Evolutionary conservation across 2,888 invertebrate genomes (phyloP).

Genomic region (Acrocyrtus sp.): DNA sequence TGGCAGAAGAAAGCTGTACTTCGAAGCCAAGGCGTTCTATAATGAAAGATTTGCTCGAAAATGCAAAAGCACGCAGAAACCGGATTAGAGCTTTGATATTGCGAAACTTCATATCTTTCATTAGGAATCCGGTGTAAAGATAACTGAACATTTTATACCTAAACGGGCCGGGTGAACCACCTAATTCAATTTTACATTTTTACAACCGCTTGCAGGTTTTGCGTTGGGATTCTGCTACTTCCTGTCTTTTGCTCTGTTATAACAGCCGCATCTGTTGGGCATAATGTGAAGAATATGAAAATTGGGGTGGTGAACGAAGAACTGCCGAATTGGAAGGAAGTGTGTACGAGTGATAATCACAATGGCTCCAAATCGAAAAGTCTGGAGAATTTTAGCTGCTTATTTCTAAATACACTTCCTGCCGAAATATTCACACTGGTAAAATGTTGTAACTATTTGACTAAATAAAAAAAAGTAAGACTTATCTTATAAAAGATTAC

Average conservation of each 20-base stretch:
- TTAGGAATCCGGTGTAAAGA: conserved; percentile 37
- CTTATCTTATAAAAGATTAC: too few species aligned
- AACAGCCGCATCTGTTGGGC: conserved; percentile 90
- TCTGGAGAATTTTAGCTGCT: conserved; percentile 18
- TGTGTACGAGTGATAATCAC: background rate
- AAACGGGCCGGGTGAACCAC: too few species aligned
- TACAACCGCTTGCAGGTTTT: conserved; percentile 71
- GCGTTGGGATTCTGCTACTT: conserved; percentile 91
- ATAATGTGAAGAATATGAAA: conserved; percentile 83
- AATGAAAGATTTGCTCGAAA: conserved; percentile 33
- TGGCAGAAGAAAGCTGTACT: conserved; percentile 5
- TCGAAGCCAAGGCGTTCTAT: conserved; percentile 26
- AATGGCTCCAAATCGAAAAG: conserved; percentile 20
- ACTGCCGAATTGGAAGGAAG: conserved; percentile 47
- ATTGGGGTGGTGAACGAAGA: conserved; percentile 87
- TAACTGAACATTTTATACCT: too few species aligned
- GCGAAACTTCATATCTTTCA: conserved; percentile 33
- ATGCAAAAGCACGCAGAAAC: conserved; percentile 30
- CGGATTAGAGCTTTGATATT: conserved; percentile 37
- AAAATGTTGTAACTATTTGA: too few species aligned
- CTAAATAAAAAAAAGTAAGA: too few species aligned
- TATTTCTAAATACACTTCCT: conserved; percentile 22
- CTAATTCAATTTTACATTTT: too few species aligned
- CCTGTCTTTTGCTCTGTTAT: conserved; percentile 95
- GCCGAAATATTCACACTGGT: conserved; percentile 26